phyloP scores from a whole-genome alignment of 1,140 invertebrate genomes.

The Drosophila lowei region DNA sequence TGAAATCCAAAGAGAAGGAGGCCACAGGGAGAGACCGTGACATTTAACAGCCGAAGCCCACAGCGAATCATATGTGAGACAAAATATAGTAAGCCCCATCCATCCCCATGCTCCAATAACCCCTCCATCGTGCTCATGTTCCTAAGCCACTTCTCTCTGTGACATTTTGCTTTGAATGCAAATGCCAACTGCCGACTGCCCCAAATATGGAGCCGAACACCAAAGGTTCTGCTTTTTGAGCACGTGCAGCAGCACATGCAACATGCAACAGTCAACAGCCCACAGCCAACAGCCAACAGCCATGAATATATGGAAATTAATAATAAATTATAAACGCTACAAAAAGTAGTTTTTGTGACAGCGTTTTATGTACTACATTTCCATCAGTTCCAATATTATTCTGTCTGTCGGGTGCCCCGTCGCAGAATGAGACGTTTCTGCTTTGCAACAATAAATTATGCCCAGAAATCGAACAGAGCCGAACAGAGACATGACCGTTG shows the following conservation, averaged over 20 bases:
- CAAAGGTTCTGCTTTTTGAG: constrained; percentile 36
- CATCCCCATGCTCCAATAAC: neutral
- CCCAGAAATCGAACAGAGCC: neutral
- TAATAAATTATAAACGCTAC: no score
- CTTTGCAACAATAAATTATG: no score
- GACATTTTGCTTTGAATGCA: constrained; percentile 35
- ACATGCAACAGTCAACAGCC: neutral
- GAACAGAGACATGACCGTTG: no score
- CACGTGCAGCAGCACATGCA: constrained; percentile 13
- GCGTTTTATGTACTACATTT: neutral
- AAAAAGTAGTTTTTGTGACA: neutral
- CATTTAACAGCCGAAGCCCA: constrained; percentile 25
- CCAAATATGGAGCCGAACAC: constrained; percentile 38
- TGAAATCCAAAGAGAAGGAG: constrained; percentile 2
- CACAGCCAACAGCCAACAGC: no score
- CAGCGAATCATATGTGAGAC: constrained; percentile 29
- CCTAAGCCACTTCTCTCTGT: constrained; percentile 5
- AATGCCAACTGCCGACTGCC: constrained; percentile 32
- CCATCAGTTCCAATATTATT: no score
- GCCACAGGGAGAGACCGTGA: constrained; percentile 38
- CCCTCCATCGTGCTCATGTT: neutral
- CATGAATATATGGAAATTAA: no score
- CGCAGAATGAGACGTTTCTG: no score
- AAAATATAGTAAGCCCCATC: neutral
- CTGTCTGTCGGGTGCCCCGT: no score